Conservation (phyloP, 2,797 vertebrate species). For the Fratercula arctica region DNA sequence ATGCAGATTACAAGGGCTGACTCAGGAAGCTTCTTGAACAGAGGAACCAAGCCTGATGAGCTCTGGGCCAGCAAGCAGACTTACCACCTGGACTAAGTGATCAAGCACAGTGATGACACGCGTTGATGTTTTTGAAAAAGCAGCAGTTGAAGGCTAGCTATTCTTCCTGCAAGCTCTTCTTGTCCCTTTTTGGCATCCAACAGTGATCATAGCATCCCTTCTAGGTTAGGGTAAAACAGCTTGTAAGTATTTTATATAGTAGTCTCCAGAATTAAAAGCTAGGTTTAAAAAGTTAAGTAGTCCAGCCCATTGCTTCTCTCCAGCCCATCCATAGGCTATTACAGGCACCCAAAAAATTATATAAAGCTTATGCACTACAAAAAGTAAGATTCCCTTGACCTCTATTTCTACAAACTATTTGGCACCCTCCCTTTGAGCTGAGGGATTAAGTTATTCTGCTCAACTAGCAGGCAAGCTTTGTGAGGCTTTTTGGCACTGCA, state of each 20-base stretch:
- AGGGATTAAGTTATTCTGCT: neutral
- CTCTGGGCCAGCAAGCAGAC: neutral
- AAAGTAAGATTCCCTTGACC: neutral
- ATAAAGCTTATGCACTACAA: slow-evolving; percentile 27
- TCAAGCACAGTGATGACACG: neutral
- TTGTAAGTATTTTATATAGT: neutral
- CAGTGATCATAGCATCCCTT: neutral
- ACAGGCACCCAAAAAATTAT: neutral
- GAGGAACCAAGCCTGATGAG: neutral
- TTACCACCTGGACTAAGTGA: neutral
- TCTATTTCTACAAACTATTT: neutral
- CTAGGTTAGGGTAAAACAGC: neutral
- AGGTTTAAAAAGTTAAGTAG: neutral
- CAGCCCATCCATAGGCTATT: neutral
- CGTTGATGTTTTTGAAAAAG: neutral
- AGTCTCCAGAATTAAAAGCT: slow-evolving; percentile 41
- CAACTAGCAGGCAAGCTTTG: neutral
- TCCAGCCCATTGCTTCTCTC: slow-evolving; percentile 19
- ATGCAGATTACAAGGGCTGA: neutral
- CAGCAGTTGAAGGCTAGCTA: neutral
- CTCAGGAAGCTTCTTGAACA: neutral
- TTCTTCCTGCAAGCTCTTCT: neutral
- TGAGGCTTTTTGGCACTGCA: neutral
- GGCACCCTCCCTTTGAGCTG: neutral
- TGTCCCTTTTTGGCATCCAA: neutral